phyloP scores from a whole-genome alignment of 2,797 vertebrate genomes.

The Liasis olivaceus region DNA sequence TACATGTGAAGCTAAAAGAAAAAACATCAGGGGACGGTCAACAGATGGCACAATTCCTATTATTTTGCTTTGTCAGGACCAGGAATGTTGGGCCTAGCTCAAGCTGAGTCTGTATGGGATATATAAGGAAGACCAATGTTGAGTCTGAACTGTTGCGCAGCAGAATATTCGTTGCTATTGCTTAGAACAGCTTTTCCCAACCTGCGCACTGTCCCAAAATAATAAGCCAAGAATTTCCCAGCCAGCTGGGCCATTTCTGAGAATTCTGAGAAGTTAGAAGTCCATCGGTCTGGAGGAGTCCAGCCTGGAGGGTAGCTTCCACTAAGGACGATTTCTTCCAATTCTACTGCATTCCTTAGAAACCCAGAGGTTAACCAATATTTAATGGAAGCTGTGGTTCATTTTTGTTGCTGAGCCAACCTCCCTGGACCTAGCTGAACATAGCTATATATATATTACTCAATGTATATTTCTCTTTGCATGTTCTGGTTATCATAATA shows the following conservation, averaged over 20 bases:
- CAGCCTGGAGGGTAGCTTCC: neutral
- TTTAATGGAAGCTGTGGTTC: neutral
- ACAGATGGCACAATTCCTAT: neutral
- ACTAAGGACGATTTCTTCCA: neutral
- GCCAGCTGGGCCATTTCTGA: neutral
- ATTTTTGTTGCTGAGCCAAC: neutral
- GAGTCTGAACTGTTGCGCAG: no score
- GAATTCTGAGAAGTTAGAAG: neutral
- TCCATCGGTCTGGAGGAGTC: neutral
- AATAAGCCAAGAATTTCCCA: neutral
- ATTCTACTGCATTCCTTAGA: neutral
- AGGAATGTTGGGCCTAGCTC: neutral
- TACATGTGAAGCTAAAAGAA: neutral
- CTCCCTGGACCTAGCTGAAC: neutral
- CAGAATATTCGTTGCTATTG: neutral
- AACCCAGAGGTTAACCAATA: neutral
- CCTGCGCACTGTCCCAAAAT: neutral
- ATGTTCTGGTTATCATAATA: neutral
- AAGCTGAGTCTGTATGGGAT: no score
- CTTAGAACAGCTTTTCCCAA: neutral
- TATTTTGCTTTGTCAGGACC: neutral
- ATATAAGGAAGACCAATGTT: no score
- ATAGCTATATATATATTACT: neutral
- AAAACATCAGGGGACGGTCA: neutral
- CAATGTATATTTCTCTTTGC: neutral